These are phyloP conservation scores for Apotomis turbidana DNA, from an alignment of 2,888 invertebrate genomes.

Conservation along the genomic window DNA sequence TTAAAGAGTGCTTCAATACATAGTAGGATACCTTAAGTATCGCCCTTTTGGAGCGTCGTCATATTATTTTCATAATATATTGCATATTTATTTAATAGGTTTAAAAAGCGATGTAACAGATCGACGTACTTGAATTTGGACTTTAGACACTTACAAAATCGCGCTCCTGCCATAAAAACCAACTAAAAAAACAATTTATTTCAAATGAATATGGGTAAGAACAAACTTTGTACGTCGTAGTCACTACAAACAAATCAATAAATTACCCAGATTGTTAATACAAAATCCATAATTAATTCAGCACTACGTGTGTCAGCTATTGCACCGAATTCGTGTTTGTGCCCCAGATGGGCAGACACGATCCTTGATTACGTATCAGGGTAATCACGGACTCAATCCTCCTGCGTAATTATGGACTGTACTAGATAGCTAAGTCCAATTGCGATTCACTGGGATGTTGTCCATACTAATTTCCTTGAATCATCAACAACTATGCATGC, in stretches of 20 bases:
- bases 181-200: too few species aligned
- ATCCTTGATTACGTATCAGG: slow-evolving; percentile 43
- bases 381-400: slow-evolving; percentile 52
- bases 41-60: too few species aligned
- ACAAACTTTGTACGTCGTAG: too few species aligned
- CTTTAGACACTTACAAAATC: too few species aligned
- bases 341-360: slow-evolving; percentile 42
- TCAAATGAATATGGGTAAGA: too few species aligned
- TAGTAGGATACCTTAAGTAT: too few species aligned
- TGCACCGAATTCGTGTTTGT: slow-evolving; percentile 43
- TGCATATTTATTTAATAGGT: too few species aligned
- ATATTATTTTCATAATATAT: too few species aligned
- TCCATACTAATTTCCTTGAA: slow-evolving; percentile 23
- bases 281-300: slow-evolving; percentile 26
- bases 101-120: too few species aligned
- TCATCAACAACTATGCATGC: slow-evolving; percentile 29
- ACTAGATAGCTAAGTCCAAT: slow-evolving; percentile 35
- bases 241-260: not conserved
- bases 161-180: too few species aligned
- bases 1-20: too few species aligned
- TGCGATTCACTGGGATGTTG: slow-evolving; percentile 33
- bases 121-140: too few species aligned
- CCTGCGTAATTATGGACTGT: slow-evolving; percentile 50
- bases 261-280: not conserved
- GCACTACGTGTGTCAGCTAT: slow-evolving; percentile 19